phyloP scores from a whole-genome alignment of 2,888 invertebrate species.

The Apamea crenata region DNA sequence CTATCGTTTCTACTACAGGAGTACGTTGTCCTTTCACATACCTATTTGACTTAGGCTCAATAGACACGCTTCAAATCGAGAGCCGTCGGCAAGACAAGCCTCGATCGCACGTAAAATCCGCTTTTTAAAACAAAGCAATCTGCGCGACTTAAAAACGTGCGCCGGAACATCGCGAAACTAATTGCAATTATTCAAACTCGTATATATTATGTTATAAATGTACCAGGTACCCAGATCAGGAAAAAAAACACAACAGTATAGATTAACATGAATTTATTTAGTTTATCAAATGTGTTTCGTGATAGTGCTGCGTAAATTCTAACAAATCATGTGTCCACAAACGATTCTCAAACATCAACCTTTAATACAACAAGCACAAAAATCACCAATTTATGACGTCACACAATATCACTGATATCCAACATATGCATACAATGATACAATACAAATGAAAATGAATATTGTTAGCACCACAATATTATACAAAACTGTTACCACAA shows the following conservation, averaged over 20 bases:
- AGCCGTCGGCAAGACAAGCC: constrained; percentile 25
- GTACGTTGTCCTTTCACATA: background rate
- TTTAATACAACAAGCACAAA: constrained; percentile 77
- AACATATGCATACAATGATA: constrained; percentile 45
- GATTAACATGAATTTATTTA: constrained; percentile 89
- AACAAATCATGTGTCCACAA: constrained; percentile 85
- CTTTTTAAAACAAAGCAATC: constrained; percentile 52
- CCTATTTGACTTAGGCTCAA: background rate
- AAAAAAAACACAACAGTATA: constrained; percentile 71
- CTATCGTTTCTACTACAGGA: background rate
- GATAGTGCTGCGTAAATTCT: constrained; percentile 86
- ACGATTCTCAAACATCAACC: constrained; percentile 80
- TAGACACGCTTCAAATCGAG: background rate
- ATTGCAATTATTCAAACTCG: constrained; percentile 58
- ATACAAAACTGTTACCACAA: constrained; percentile 70
- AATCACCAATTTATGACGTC: constrained; percentile 63
- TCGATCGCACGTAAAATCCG: constrained; percentile 16
- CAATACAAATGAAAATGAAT: constrained; percentile 60
- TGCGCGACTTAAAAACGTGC: constrained; percentile 44
- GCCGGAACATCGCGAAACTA: constrained; percentile 51
- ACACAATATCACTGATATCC: constrained; percentile 49
- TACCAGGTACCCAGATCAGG: constrained; percentile 37
- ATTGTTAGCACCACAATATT: constrained; percentile 75
- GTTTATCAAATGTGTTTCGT: constrained; percentile 87
- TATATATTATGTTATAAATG: constrained; percentile 35